phyloP scores from a whole-genome alignment of 2,113 vertebrate genomes.

The Ochotona princeps region DNA sequence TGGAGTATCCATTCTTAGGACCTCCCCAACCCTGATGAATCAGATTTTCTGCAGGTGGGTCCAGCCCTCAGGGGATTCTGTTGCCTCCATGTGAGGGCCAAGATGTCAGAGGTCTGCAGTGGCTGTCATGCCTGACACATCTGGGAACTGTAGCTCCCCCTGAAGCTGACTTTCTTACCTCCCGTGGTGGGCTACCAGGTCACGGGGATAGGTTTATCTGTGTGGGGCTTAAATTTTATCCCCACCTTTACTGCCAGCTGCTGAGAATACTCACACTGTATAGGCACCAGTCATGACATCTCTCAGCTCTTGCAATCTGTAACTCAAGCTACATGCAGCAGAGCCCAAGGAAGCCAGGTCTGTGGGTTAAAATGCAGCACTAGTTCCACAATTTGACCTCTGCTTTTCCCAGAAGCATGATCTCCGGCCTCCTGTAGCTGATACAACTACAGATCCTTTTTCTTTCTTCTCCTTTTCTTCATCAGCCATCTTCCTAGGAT shows the following conservation, averaged over 20 bases:
- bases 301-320: not conserved
- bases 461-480: not conserved
- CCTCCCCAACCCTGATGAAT: not conserved
- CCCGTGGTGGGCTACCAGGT: not conserved
- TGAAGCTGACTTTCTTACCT: no score
- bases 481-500: not conserved
- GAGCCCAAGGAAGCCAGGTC: no score
- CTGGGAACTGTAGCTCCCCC: not conserved
- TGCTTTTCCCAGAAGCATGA: not conserved
- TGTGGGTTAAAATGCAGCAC: not conserved
- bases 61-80: not conserved
- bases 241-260: not conserved
- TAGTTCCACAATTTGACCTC: not conserved
- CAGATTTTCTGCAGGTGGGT: not conserved
- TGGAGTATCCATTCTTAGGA: not conserved
- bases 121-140: not conserved
- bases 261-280: not conserved
- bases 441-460: not conserved
- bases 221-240: not conserved
- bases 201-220: not conserved
- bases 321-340: not conserved
- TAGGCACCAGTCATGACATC: not conserved
- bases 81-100: not conserved
- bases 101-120: not conserved
- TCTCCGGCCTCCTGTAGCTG: not conserved